These are phyloP conservation scores for Sciurus carolinensis DNA, from an alignment of 2,797 vertebrate species.

Conservation along the genomic window DNA sequence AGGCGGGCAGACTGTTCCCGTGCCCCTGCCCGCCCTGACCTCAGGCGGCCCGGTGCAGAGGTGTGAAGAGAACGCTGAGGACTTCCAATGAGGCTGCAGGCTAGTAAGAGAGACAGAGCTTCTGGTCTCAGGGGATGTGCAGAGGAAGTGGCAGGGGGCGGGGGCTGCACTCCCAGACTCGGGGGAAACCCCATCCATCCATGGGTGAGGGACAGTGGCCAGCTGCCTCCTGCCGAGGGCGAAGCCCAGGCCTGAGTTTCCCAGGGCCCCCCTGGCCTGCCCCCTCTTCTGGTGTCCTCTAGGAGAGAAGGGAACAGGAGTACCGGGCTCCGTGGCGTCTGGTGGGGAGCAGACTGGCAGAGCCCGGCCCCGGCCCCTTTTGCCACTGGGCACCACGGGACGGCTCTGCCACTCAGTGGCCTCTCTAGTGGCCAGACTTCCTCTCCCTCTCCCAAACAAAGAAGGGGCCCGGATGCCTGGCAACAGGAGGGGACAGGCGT, in stretches of 20 bases:
- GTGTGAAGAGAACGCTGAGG: background rate
- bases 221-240: background rate
- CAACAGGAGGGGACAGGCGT: background rate
- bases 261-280: background rate
- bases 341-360: background rate
- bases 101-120: background rate
- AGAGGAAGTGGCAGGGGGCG: background rate
- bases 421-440: background rate
- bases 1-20: background rate
- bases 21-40: background rate
- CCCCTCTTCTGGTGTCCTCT: background rate
- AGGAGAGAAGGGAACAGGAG: background rate
- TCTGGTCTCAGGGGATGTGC: background rate
- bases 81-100: background rate
- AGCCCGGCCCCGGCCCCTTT: background rate
- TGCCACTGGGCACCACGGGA: background rate
- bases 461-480: background rate
- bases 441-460: background rate
- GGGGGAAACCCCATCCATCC: background rate
- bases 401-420: background rate
- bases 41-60: background rate
- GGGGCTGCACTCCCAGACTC: background rate
- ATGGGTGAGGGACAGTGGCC: background rate
- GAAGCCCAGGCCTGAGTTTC: background rate
- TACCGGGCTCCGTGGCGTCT: background rate